Evolutionary conservation across 53 echinoderm and acorn worm species (phyloP), one percentile per base, ranked within the genome.

Genomic region (Holothuria leucospilota): DNA sequence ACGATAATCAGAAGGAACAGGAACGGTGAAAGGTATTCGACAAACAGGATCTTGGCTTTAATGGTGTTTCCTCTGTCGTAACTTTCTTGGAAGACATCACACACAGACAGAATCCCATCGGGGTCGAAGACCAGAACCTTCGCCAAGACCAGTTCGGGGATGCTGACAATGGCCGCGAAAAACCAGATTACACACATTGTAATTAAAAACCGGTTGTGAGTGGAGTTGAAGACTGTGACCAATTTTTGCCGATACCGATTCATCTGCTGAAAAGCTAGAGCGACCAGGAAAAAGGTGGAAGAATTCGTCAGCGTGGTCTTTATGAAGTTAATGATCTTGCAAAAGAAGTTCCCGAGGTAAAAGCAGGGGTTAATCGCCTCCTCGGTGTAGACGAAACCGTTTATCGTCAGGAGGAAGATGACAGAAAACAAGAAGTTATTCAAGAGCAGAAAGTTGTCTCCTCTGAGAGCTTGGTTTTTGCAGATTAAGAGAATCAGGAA

Each of bases 1-100:
- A 61, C 39, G 14, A 80, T 59, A 10, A 80, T 20, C 0, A 59
- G 20, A 59, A 80, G 80, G 8, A 80, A 38, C 8, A 80, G 80
- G 29, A 80, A 80, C 80, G 80, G 80, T 20, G 80, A 23, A 62
- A 80, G 53, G 62, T 80, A 80, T 24, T 80, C 80, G 25, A 80
- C 1, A 27, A 80, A 80, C 4, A 80, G 16, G 12, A 80, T 29
- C 38, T 80, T 80, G 20, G 28, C 80, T 16, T 27, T 8, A 13
- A 59, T 34, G 12, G 80, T 80, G 18, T 56, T 16, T 29, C 61
- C 29, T 15, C n/a, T 9, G 9, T 20, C 13, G 12, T 6, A 6
- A 29, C 59, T 59, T 18, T 2, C 8, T 10, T 25, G 56, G 61
- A 59, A 80, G 29, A 80, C 62, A 20, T 59, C 60, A 15, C 80